phyloP scores from a whole-genome alignment of 2,113 vertebrate species.

The Crotalus horridus region DNA sequence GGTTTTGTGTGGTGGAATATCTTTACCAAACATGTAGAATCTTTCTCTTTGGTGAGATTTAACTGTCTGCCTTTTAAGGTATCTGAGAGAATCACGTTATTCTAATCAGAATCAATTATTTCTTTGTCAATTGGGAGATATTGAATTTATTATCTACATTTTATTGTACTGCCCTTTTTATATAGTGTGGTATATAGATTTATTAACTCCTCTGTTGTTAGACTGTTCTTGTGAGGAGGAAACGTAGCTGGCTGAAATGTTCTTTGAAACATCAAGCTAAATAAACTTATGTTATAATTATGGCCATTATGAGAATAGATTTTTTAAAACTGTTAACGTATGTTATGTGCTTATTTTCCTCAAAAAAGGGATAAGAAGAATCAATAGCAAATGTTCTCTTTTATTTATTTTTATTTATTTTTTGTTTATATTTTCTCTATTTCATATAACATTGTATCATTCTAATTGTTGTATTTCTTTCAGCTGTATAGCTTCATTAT shows the following conservation, averaged over 20 bases:
- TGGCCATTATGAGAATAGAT: background rate
- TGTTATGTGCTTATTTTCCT: background rate
- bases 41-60: background rate
- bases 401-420: background rate
- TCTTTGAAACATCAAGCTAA: background rate
- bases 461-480: background rate
- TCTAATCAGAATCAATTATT: background rate
- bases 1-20: background rate
- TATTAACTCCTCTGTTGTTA: background rate
- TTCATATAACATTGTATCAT: background rate
- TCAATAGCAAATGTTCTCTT: background rate
- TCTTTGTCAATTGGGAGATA: background rate
- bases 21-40: background rate
- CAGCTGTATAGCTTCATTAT: background rate
- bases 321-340: background rate
- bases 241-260: background rate
- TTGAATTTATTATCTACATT: background rate
- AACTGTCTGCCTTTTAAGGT: background rate
- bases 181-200: background rate
- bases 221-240: background rate
- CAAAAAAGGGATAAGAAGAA: background rate
- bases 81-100: background rate
- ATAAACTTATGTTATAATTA: background rate
- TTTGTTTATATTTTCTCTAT: background rate
- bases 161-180: background rate